Conservation (phyloP, 2,113 vertebrate species). For the Melanostigma gelatinosum region DNA sequence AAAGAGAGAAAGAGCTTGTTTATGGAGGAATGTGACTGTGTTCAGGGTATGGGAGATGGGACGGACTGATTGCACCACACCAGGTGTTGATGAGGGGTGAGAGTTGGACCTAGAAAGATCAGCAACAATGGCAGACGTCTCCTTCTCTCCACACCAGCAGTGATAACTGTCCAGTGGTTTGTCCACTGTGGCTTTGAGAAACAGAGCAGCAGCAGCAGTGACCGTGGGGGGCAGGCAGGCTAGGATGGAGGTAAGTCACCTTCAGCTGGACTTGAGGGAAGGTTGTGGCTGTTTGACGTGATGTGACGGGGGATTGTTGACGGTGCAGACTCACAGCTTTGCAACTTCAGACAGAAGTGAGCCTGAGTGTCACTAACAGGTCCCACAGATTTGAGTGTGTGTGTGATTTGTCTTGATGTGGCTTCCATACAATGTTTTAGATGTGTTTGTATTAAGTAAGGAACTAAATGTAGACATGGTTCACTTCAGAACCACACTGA, state of each 20-base stretch:
- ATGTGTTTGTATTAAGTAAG: neutral
- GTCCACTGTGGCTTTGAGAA: conserved; percentile 47
- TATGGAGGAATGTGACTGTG: conserved; percentile 72
- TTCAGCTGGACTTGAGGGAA: conserved; percentile 29
- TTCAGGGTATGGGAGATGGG: conserved; percentile 63
- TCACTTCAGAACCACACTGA: conserved; percentile 12
- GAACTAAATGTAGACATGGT: neutral
- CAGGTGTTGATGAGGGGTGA: conserved; percentile 48
- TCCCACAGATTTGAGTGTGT: conserved; percentile 3
- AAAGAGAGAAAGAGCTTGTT: conserved; percentile 57
- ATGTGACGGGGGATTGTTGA: conserved; percentile 45
- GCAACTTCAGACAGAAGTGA: conserved; percentile 16
- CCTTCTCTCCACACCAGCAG: conserved; percentile 25
- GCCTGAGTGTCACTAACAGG: neutral
- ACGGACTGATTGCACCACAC: conserved; percentile 56
- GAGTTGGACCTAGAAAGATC: conserved; percentile 24
- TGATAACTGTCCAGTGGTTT: conserved; percentile 27
- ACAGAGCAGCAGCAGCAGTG: conserved; percentile 44
- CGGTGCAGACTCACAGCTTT: conserved; percentile 9
- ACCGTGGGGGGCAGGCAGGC: conserved; percentile 36
- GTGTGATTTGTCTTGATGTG: conserved; percentile 2
- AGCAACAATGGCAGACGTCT: conserved; percentile 40
- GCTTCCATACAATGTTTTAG: neutral
- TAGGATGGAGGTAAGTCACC: conserved; percentile 71
- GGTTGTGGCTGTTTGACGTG: conserved; percentile 41